A percentile compares a stretch with the other conserved stretches of the same genome.
phyloP scores from a whole-genome alignment of 2,888 invertebrate species.

The Cephalotes varians region DNA sequence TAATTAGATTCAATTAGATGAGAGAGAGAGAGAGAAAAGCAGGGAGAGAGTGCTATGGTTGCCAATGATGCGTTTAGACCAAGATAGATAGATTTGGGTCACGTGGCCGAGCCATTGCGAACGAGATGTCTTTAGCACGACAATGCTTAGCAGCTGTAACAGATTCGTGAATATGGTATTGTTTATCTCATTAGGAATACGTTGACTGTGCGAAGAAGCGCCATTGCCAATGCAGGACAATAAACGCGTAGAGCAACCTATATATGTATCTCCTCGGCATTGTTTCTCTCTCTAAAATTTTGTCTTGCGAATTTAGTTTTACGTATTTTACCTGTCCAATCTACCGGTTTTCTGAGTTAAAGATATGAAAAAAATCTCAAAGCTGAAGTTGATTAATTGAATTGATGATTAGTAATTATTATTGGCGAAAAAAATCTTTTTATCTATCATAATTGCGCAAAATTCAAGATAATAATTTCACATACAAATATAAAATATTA shows the following conservation, averaged over 20 bases:
- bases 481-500: not conserved
- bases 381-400: not conserved
- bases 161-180: constrained; percentile 60
- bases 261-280: constrained; percentile 36
- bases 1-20: constrained; percentile 40
- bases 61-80: constrained; percentile 50
- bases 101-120: constrained; percentile 51
- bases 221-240: constrained; percentile 67
- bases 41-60: constrained; percentile 9
- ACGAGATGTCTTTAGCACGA: constrained; percentile 60
- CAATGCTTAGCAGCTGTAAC: constrained; percentile 63
- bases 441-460: not conserved
- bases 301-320: not conserved
- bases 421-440: not conserved
- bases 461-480: not conserved
- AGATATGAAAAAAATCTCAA: not conserved
- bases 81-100: constrained; percentile 63
- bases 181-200: constrained; percentile 72
- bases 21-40: not conserved
- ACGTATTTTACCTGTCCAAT: not conserved
- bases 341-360: not conserved
- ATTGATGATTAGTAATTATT: not conserved
- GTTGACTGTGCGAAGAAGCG: constrained; percentile 68
- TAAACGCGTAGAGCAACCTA: constrained; percentile 64
- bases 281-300: constrained; percentile 4